Evolutionary conservation across 2,888 invertebrate species (phyloP), one percentile per base, ranked within the genome.

Genomic region (Cremastobaeus sp.): DNA sequence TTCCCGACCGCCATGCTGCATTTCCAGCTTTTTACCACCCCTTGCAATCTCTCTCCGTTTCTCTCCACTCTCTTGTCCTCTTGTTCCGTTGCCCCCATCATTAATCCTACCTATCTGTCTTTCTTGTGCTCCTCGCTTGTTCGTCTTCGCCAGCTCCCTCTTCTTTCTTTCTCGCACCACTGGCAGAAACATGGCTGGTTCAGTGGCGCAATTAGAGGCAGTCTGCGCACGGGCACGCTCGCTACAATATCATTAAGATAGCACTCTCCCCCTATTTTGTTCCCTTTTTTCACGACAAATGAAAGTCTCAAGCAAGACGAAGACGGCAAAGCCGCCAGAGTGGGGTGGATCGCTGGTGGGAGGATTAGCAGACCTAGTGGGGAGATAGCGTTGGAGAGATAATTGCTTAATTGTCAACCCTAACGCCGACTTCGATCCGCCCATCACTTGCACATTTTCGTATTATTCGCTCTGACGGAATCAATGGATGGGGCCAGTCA

Each of bases 201-300:
- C 81, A 80, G 78, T 82, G 81, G 83, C 78, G 84, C 85, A 85
- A 86, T 86, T 86, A 86, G 86, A 85, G 82, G 80, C 83, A 80
- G 84, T 79, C 82, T 83, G 84, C 82, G 83, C 83, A 83, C 83
- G 79, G 82, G 80, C 81, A 78, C 81, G 77, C 82, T 82, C 78
- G 79, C 82, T 84, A 85, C 85, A 85, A 85, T 85, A 85, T 85
- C 85, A 84, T 85, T 85, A 85, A 84, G 84, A 81, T 80, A 78
- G 80, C 78, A 76, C 70, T 41, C 65, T 57, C 64, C 66, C 64
- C 66, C 21, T 62, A 25, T 20, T 55, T 30, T 52, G 47, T 52
- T 55, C 25, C 41, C 59, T 48, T 69, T 57, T 66, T 62, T 48
- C 17, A 47, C 14, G 25, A 48, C 54, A 32, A 48, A 41, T 41